Conservation (phyloP, 2,888 invertebrate species). For the Eumerus sabulonum region DNA sequence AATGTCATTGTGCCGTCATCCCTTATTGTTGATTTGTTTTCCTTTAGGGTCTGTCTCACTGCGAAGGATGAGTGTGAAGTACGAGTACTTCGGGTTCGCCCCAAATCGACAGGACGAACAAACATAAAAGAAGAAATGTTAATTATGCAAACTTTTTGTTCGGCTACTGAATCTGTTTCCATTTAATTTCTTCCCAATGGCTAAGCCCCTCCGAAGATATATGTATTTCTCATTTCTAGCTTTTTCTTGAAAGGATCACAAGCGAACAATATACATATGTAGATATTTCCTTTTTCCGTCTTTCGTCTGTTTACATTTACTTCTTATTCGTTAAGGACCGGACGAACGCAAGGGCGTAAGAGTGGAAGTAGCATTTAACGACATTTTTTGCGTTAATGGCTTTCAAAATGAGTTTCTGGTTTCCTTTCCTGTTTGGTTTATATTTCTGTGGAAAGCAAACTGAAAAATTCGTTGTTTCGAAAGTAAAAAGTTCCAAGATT, state of each 20-base stretch:
- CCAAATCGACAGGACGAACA: no score
- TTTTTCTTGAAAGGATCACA: constrained; percentile 21
- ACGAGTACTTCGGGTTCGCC: constrained; percentile 31
- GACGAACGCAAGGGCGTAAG: background rate
- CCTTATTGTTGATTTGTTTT: constrained; percentile 44
- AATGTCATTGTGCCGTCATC: constrained; percentile 13
- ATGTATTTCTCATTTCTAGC: background rate
- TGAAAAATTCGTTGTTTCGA: constrained; percentile 10
- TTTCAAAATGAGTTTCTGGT: constrained; percentile 56
- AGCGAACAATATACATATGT: background rate
- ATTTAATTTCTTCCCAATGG: constrained; percentile 46
- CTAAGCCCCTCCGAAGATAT: background rate
- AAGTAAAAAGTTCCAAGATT: constrained; percentile 57
- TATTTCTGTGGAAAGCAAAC: constrained; percentile 1
- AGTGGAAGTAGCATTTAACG: constrained; percentile 37
- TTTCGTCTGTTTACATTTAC: constrained; percentile 12
- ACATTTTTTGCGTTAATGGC: constrained; percentile 61
- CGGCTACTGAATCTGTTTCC: constrained; percentile 46
- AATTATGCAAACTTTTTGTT: constrained; percentile 64
- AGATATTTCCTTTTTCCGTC: constrained; percentile 1
- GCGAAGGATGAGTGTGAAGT: constrained; percentile 16
- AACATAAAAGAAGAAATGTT: constrained; percentile 28
- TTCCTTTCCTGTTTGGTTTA: constrained; percentile 27
- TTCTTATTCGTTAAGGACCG: constrained; percentile 4
- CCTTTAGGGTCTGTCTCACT: background rate